These are phyloP conservation scores for Gymnothorax reevesii DNA, from an alignment of 2,797 vertebrate genomes.

Conservation along the genomic window DNA sequence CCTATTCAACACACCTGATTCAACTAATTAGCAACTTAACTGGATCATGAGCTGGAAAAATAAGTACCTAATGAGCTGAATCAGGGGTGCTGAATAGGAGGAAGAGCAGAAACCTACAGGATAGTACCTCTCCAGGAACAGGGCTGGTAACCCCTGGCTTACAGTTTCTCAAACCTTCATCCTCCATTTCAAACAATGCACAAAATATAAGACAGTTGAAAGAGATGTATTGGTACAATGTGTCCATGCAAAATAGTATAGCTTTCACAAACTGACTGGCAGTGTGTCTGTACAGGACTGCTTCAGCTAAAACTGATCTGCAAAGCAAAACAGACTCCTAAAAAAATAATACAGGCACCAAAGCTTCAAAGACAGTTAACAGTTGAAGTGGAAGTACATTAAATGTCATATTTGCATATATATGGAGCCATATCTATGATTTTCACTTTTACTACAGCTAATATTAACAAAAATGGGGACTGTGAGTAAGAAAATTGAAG, in stretches of 20 bases:
- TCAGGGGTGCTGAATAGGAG: too few relatives aligned
- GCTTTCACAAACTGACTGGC: not conserved
- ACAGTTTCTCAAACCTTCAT: slow-evolving; percentile 53
- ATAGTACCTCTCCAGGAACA: too few relatives aligned
- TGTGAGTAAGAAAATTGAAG: not conserved
- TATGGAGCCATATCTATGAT: not conserved
- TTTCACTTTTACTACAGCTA: not conserved
- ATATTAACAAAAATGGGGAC: not conserved
- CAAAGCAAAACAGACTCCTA: not conserved
- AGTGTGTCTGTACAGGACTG: not conserved
- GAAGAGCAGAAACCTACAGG: too few relatives aligned
- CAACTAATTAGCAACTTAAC: too few relatives aligned
- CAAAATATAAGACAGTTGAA: not conserved
- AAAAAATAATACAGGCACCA: not conserved
- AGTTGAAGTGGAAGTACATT: not conserved
- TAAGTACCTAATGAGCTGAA: too few relatives aligned
- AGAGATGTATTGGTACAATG: not conserved
- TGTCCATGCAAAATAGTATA: not conserved
- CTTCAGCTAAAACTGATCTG: not conserved
- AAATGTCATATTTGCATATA: not conserved
- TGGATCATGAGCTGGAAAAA: too few relatives aligned
- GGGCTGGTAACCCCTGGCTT: too few relatives aligned
- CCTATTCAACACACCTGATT: too few relatives aligned
- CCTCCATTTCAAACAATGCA: slow-evolving; percentile 53
- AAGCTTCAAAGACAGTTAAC: not conserved